phyloP scores from a whole-genome alignment of 2,113 vertebrate species.

The Argyrosomus japonicus region DNA sequence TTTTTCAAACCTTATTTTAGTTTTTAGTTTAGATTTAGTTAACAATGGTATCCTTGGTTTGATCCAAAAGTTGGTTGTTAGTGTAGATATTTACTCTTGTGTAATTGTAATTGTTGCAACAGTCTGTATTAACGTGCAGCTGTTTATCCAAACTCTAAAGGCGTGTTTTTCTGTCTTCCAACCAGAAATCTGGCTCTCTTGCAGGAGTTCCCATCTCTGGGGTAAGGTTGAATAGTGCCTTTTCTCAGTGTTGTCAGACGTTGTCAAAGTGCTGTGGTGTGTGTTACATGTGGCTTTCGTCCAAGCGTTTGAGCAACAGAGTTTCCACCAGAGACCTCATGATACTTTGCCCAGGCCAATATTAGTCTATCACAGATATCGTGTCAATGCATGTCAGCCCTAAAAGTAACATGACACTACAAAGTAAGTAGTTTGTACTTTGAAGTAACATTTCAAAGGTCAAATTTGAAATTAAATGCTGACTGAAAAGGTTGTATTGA shows the following conservation, averaged over 20 bases:
- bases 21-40: no score
- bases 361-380: neutral
- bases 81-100: neutral
- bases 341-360: neutral
- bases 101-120: neutral
- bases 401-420: neutral
- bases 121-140: neutral
- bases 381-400: no score
- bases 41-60: no score
- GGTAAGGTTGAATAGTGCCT: slow-evolving; percentile 83
- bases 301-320: neutral
- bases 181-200: slow-evolving; percentile 90
- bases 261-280: neutral
- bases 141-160: neutral
- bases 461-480: neutral
- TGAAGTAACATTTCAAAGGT: neutral
- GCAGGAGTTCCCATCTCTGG: slow-evolving; percentile 95
- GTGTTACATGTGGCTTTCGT: neutral
- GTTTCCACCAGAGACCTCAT: neutral
- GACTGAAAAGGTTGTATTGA: neutral
- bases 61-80: neutral
- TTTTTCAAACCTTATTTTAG: no score
- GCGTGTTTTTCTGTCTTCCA: slow-evolving; percentile 34
- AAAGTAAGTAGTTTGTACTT: no score
- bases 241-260: neutral